Conservation (phyloP, 2,888 invertebrate species). For the Spicauda simplicius region DNA sequence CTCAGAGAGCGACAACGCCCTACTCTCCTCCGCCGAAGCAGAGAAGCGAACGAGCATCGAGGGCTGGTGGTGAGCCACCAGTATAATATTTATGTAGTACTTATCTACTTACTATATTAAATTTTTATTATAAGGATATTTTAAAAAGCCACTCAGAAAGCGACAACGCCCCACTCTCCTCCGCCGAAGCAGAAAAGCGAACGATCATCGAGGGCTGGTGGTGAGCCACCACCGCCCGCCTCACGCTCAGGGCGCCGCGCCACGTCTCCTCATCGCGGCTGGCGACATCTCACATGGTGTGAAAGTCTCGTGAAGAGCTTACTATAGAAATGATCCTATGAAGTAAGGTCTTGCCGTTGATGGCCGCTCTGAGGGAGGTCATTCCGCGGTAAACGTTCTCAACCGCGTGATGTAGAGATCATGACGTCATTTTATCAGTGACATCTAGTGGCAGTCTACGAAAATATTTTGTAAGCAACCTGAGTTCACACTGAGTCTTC, state of each 20-base stretch:
- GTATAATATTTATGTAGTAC: too few species aligned
- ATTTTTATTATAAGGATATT: not conserved
- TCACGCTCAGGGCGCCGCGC: slow-evolving; percentile 11
- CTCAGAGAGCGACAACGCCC: slow-evolving; percentile 7
- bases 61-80: slow-evolving; percentile 10
- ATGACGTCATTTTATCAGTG: not conserved
- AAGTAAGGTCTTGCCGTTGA: not conserved
- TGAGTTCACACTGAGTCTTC: too few species aligned
- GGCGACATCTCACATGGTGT: slow-evolving; percentile 11
- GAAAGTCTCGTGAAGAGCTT: slow-evolving; percentile 14
- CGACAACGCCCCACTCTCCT: slow-evolving; percentile 1
- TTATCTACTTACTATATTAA: too few species aligned
- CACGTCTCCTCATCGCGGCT: slow-evolving; percentile 1
- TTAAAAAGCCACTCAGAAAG: slow-evolving; percentile 6
- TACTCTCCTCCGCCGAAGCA: slow-evolving; percentile 1
- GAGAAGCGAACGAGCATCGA: slow-evolving; percentile 12
- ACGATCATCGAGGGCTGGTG: slow-evolving; percentile 17
- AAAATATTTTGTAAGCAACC: too few species aligned
- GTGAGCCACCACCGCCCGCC: slow-evolving; percentile 10
- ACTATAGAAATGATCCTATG: slow-evolving; percentile 17
- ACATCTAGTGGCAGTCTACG: too few species aligned
- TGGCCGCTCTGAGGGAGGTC: not conserved
- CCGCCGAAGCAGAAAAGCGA: slow-evolving; percentile 4
- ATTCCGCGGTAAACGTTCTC: not conserved
- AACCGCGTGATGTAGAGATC: not conserved